Percentiles rank a stretch among this genome's conserved stretches.
Evolutionary conservation across 2,888 invertebrate genomes (phyloP).

Genomic region (Drymonia ruficornis): DNA sequence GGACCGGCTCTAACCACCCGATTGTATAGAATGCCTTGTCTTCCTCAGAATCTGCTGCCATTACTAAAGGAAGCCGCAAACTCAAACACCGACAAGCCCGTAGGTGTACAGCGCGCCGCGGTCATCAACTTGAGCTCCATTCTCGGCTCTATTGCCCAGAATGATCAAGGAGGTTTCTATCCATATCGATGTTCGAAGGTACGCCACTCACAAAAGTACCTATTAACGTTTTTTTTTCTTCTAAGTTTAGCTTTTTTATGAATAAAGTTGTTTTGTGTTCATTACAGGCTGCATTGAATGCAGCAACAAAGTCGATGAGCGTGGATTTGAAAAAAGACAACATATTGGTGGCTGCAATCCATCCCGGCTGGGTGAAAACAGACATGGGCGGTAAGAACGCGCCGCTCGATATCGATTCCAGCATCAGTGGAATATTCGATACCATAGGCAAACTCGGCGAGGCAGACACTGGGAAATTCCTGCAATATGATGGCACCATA

Average conservation of each 20-base stretch:
- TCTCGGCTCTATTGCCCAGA: slow-evolving; percentile 91
- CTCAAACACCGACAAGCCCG: slow-evolving; percentile 74
- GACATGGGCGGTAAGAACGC: slow-evolving; percentile 95
- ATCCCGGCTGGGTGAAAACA: slow-evolving; percentile 97
- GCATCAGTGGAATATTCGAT: slow-evolving; percentile 87
- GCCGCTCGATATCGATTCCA: slow-evolving; percentile 88
- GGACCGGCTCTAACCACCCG: too few relatives aligned
- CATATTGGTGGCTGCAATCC: slow-evolving; percentile 90
- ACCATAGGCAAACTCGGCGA: slow-evolving; percentile 87
- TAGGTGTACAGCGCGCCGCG: slow-evolving; percentile 87
- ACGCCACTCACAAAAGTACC: slow-evolving; percentile 17
- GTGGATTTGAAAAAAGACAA: slow-evolving; percentile 90
- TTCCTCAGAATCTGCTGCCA: slow-evolving; percentile 88
- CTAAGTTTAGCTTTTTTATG: neutral
- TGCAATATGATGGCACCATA: slow-evolving; percentile 90
- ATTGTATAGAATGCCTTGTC: neutral
- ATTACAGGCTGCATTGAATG: slow-evolving; percentile 92
- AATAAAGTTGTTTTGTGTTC: neutral
- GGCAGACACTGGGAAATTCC: slow-evolving; percentile 89
- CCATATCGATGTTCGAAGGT: slow-evolving; percentile 96
- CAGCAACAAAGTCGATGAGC: slow-evolving; percentile 93
- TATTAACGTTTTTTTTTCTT: neutral
- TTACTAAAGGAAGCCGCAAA: slow-evolving; percentile 88
- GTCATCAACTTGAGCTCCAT: slow-evolving; percentile 93
- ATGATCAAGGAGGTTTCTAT: slow-evolving; percentile 91